These are phyloP conservation scores for Bombus polaris DNA, from an alignment of 1,140 invertebrate genomes.

Conservation along the genomic window DNA sequence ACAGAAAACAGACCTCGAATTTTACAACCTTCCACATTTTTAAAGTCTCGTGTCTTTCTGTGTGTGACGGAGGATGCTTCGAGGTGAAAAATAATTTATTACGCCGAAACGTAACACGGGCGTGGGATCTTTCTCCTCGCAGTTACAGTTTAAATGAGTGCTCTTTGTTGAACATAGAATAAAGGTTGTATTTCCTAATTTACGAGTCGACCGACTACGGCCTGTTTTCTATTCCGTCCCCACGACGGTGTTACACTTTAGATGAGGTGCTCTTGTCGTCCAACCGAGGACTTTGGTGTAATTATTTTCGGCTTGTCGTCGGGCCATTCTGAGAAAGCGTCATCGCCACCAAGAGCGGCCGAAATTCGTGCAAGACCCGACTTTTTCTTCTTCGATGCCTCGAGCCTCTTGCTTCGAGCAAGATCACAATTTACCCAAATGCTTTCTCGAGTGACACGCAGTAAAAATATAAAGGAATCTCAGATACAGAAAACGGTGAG, in stretches of 20 bases:
- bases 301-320: slow-evolving; percentile 57
- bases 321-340: slow-evolving; percentile 29
- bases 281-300: slow-evolving; percentile 27
- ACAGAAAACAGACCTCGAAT: slow-evolving; percentile 65
- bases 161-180: slow-evolving; percentile 60
- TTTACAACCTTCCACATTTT: slow-evolving; percentile 40
- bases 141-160: slow-evolving; percentile 78
- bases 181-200: slow-evolving; percentile 70
- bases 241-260: slow-evolving; percentile 70
- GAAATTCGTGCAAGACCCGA: slow-evolving; percentile 41
- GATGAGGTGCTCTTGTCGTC: slow-evolving; percentile 63
- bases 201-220: slow-evolving; percentile 64
- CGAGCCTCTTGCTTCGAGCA: neutral
- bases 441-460: too few species aligned
- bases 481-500: slow-evolving; percentile 1
- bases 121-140: slow-evolving; percentile 69
- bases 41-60: neutral
- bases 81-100: slow-evolving; percentile 74
- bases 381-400: neutral
- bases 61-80: neutral
- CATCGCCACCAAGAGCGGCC: slow-evolving; percentile 4
- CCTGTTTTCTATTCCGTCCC: slow-evolving; percentile 17
- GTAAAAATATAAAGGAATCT: too few species aligned
- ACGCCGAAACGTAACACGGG: slow-evolving; percentile 57
- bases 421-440: too few species aligned